Conservation (phyloP, 2,113 vertebrate genomes). For the Dicentrarchus labrax region DNA sequence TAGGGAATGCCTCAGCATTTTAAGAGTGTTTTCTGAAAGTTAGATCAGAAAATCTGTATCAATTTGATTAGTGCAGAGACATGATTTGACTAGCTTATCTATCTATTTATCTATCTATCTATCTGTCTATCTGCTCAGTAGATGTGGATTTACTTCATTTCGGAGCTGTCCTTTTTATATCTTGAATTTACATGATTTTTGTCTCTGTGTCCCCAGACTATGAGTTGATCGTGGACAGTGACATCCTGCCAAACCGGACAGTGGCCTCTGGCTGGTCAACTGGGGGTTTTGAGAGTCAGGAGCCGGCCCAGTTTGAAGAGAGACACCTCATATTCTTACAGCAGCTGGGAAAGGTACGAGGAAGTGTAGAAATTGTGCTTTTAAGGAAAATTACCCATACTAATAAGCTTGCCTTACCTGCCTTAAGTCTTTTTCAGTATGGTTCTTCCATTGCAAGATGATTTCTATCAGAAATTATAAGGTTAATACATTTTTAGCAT, state of each 20-base stretch:
- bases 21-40: not conserved
- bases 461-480: not conserved
- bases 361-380: not conserved
- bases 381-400: not conserved
- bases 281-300: conserved; percentile 90
- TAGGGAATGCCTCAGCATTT: not conserved
- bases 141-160: not conserved
- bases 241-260: conserved; percentile 91
- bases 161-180: not conserved
- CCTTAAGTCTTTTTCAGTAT: not conserved
- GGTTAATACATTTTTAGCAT: not conserved
- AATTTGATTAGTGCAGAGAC: not conserved
- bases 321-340: conserved; percentile 97
- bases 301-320: conserved; percentile 96
- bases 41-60: not conserved
- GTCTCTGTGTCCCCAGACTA: conserved; percentile 86
- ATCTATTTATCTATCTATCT: too few relatives aligned
- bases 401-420: too few relatives aligned
- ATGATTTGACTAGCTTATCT: not conserved
- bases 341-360: conserved; percentile 93
- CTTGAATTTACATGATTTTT: not conserved
- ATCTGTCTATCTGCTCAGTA: not conserved
- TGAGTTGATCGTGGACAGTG: conserved; percentile 92
- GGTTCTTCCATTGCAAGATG: not conserved
- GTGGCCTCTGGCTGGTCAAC: conserved; percentile 84